Evolutionary conservation across 2,113 vertebrate genomes (phyloP).

Genomic region (Elgaria multicarinata): DNA sequence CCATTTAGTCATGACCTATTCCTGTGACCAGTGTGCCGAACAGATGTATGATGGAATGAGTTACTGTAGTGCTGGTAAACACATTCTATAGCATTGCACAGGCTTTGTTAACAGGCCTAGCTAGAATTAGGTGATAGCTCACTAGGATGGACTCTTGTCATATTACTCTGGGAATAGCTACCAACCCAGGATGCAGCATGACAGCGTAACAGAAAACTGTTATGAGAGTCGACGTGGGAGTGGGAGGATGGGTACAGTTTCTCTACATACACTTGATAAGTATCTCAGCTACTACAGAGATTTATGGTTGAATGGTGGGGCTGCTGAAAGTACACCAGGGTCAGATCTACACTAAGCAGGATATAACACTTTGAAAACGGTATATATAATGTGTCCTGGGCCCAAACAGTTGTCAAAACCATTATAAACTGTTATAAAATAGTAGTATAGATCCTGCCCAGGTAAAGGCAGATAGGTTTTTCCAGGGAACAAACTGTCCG

Average conservation of each 20-base stretch:
- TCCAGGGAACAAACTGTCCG: not conserved
- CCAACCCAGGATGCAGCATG: not conserved
- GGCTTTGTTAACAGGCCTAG: not conserved
- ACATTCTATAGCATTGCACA: not conserved
- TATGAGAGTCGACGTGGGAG: not conserved
- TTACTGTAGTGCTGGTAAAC: not conserved
- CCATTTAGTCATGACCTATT: slow-evolving; percentile 1
- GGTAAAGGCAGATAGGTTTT: not conserved
- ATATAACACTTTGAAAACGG: too few species aligned
- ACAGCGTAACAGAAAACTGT: not conserved
- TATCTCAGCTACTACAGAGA: not conserved
- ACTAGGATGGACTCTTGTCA: not conserved
- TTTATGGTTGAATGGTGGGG: not conserved
- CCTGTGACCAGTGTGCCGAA: not conserved
- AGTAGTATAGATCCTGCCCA: too few species aligned
- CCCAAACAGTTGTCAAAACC: too few species aligned
- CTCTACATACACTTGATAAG: not conserved
- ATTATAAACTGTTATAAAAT: too few species aligned
- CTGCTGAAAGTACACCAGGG: not conserved
- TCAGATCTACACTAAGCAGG: too few species aligned
- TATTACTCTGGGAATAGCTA: not conserved
- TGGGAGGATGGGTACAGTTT: not conserved
- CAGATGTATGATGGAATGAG: not conserved
- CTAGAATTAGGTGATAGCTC: not conserved
- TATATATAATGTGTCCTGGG: too few species aligned